Evolutionary conservation across 2,888 invertebrate species (phyloP).

Genomic region (Lacanobia wlatinum): DNA sequence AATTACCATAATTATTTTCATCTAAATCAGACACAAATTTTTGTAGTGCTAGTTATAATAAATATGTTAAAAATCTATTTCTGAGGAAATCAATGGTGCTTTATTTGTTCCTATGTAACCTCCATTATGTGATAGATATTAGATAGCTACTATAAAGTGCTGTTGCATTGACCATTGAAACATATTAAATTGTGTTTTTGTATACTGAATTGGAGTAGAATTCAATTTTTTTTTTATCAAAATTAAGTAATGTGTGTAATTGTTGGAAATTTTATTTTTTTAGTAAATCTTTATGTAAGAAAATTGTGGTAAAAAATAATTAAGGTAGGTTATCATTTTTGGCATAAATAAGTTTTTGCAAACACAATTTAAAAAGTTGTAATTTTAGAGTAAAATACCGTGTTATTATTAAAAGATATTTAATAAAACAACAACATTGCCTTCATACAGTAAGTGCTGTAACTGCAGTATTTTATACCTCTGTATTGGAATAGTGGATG

Average conservation of each 20-base stretch:
- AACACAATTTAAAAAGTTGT: conserved; percentile 2
- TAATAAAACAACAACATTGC: conserved; percentile 34
- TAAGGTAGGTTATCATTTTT: conserved; percentile 7
- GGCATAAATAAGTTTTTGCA: conserved; percentile 20
- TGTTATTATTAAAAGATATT: conserved; percentile 24
- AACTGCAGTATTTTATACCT: conserved; percentile 67
- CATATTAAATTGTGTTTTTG: conserved; percentile 18
- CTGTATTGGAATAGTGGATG: conserved; percentile 52
- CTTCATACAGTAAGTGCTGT: conserved; percentile 50
- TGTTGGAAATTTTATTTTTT: conserved; percentile 19
- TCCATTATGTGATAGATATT: conserved; percentile 25
- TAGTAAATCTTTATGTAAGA: conserved; percentile 10
- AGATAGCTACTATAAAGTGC: conserved; percentile 18
- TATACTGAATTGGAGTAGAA: conserved; percentile 8
- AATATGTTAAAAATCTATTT: conserved; percentile 13
- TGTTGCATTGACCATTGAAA: conserved; percentile 51
- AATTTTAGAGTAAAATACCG: conserved; percentile 13
- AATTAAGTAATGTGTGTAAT: conserved; percentile 24
- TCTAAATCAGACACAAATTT: neutral
- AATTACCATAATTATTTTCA: no score
- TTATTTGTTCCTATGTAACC: conserved; percentile 42
- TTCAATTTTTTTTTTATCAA: conserved; percentile 11
- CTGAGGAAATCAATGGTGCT: conserved; percentile 32
- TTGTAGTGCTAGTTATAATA: neutral
- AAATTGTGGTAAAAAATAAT: neutral